Percentiles rank a stretch among this genome's conserved stretches.
Conservation (phyloP, 2,888 invertebrate species). For the Napeogenes inachia region DNA sequence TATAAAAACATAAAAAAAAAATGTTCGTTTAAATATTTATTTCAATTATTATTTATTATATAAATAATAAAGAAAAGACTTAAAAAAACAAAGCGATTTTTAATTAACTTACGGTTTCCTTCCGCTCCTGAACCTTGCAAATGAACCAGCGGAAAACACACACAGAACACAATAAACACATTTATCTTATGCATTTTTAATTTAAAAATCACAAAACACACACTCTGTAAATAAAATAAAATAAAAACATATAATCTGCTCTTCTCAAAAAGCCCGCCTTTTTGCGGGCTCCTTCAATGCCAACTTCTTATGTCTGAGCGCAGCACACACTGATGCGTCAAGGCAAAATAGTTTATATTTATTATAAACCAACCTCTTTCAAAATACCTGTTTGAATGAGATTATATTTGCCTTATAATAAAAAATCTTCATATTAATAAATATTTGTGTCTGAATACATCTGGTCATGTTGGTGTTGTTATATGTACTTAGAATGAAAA, state of each 20-base stretch:
- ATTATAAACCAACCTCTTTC: conserved; percentile 22
- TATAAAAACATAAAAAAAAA: too few species aligned
- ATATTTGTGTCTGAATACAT: too few species aligned
- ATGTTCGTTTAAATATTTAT: too few species aligned
- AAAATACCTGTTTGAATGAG: conserved; percentile 8
- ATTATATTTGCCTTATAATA: background rate
- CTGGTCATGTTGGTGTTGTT: too few species aligned
- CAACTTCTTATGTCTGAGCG: conserved; percentile 29
- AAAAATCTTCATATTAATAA: too few species aligned
- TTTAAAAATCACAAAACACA: conserved; percentile 22
- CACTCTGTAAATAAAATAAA: conserved; percentile 15
- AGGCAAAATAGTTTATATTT: conserved; percentile 30
- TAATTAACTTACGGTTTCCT: conserved; percentile 56
- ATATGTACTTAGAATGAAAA: too few species aligned
- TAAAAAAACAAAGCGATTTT: background rate
- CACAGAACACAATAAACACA: conserved; percentile 45
- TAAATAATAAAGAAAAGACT: background rate
- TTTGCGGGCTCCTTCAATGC: conserved; percentile 17
- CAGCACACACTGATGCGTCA: conserved; percentile 33
- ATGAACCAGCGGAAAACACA: conserved; percentile 41
- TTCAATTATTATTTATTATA: background rate
- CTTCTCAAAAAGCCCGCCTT: conserved; percentile 8
- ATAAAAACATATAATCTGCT: conserved; percentile 6
- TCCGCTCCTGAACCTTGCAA: conserved; percentile 52
- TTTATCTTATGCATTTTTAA: conserved; percentile 43